These are phyloP conservation scores for Tauraco hartlaubi DNA, from an alignment of 2,797 vertebrate species.

Conservation along the genomic window DNA sequence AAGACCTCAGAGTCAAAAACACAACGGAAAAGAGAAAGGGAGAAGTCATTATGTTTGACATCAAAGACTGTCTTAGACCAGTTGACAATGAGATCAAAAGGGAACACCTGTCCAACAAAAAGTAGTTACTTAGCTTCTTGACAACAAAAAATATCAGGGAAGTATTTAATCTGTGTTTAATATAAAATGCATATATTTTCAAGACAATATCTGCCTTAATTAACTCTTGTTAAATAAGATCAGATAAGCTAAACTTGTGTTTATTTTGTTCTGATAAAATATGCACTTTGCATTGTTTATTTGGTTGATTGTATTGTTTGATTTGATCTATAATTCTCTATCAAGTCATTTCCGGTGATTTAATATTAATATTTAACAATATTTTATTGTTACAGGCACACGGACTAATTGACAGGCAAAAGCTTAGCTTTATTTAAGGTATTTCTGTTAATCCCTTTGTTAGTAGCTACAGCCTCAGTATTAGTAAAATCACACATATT, in stretches of 20 bases:
- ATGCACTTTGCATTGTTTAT: neutral
- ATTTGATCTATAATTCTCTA: neutral
- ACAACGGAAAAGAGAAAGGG: neutral
- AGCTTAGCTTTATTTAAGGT: neutral
- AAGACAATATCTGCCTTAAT: neutral
- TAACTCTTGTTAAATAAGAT: neutral
- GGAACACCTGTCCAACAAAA: neutral
- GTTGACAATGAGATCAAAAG: neutral
- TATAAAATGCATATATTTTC: too few relatives aligned
- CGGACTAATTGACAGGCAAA: neutral
- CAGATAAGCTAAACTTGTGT: neutral
- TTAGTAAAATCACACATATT: neutral
- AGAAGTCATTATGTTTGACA: neutral
- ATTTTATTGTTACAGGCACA: neutral
- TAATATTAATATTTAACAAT: neutral
- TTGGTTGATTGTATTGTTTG: neutral
- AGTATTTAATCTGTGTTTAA: neutral
- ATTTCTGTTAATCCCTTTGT: neutral
- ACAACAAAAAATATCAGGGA: neutral
- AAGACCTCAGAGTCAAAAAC: neutral
- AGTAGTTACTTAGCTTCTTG: neutral
- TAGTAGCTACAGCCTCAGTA: neutral
- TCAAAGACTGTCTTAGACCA: fast-evolving
- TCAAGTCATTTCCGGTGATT: neutral
- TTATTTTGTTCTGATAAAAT: neutral